Evolutionary conservation across 1,140 invertebrate species (phyloP).

Genomic region (Apocrypta bakeri): DNA sequence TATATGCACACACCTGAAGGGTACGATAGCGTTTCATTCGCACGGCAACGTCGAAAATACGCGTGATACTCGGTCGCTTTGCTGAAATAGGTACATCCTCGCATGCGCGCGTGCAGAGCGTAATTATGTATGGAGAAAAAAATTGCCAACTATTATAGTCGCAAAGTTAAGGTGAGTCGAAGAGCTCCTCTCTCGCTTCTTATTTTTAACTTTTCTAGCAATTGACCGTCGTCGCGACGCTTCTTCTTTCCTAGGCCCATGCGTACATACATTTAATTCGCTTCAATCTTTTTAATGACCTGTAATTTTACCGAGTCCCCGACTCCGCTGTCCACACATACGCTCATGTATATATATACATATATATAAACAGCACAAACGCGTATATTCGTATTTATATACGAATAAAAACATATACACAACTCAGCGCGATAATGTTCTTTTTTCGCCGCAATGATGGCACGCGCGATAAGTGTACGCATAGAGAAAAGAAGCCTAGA

Average conservation of each 20-base stretch:
- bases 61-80: too few species aligned
- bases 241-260: conserved; percentile 42
- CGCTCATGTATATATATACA: too few species aligned
- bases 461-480: not conserved
- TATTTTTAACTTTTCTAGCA: conserved; percentile 49
- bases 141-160: conserved; percentile 30
- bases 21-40: not conserved
- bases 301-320: conserved; percentile 44
- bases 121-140: conserved; percentile 8
- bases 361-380: not conserved
- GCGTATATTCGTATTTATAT: not conserved
- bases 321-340: not conserved
- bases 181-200: conserved; percentile 38
- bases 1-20: too few species aligned
- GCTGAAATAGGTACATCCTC: conserved; percentile 17
- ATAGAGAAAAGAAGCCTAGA: conserved; percentile 1
- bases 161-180: conserved; percentile 35
- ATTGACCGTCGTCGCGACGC: conserved; percentile 35
- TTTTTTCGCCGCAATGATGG: not conserved
- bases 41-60: not conserved
- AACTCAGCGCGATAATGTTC: not conserved
- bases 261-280: conserved; percentile 49
- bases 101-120: not conserved
- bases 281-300: conserved; percentile 51
- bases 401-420: too few species aligned